Evolutionary conservation across 2,888 invertebrate species (phyloP).

Genomic region (Tribolium freemani): DNA sequence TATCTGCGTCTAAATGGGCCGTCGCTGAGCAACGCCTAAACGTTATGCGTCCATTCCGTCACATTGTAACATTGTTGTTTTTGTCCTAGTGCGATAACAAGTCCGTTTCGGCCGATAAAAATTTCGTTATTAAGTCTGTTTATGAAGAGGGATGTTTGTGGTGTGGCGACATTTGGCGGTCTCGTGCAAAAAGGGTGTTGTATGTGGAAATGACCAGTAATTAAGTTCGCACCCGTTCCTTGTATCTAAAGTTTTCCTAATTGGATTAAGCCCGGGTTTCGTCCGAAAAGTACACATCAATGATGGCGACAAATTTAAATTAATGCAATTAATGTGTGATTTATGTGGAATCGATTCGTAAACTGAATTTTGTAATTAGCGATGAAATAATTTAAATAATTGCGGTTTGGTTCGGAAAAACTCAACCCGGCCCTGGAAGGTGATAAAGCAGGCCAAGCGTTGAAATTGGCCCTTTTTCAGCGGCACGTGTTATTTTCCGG

Average conservation of each 20-base stretch:
- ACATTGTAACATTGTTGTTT: neutral
- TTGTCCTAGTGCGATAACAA: neutral
- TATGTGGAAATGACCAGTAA: neutral
- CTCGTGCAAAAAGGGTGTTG: neutral
- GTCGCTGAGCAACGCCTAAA: neutral
- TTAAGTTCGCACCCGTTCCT: neutral
- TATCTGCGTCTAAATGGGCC: neutral
- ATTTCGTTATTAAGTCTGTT: neutral
- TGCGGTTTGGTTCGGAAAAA: neutral
- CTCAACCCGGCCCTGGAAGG: neutral
- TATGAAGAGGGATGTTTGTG: neutral
- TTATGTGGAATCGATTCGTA: too few relatives aligned
- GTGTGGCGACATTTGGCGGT: neutral
- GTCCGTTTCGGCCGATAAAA: neutral
- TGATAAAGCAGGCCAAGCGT: conserved; percentile 23
- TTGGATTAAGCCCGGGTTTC: neutral
- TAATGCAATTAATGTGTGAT: too few relatives aligned
- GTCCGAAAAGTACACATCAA: neutral
- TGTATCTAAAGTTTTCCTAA: neutral
- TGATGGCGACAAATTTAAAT: neutral
- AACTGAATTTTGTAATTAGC: too few relatives aligned
- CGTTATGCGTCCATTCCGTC: neutral
- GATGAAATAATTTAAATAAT: too few relatives aligned
- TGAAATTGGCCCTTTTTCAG: conserved; percentile 33
- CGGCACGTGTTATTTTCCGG: conserved; percentile 39